Evolutionary conservation across 2,113 vertebrate genomes (phyloP), one percentile per base, ranked within the genome.

Genomic region (Onychorhynchus coronatus): DNA sequence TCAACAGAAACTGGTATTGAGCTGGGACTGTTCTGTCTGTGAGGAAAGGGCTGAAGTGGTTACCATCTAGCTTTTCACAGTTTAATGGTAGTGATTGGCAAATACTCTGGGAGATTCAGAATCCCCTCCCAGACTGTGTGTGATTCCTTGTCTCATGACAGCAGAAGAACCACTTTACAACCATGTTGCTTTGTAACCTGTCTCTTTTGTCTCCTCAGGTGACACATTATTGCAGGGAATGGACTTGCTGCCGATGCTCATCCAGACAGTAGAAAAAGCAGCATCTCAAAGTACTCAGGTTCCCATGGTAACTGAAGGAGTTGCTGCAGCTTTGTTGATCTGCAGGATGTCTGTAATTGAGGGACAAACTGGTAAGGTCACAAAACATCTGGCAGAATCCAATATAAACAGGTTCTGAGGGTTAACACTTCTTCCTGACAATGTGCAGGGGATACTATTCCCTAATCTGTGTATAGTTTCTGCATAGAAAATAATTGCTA

Each of bases 261-360:
- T 98, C 76, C 99, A 99, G 96, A 98, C 98, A 0, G 98, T 99
- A 53, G 99, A 99, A 93, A 99, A 99, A 97, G 99, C 99, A 41
- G 98, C 98, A 16, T 97, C 98, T 22, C 99, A 99, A 88, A 99
- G 97, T 94, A 99, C 99, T 96, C 99, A 99, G 97, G 97, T 99
- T 95, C 95, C 99, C 72, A 74, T 98, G 30, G 98, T 99, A 31
- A 97, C 98, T 1, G 99, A 99, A 97, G 99, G 98, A 2, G 98
- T 98, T 20, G 98, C 99, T 1, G 99, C 99, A 23, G 98, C 99
- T 39, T 98, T 99, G 95, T 97, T 99, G 85, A 97, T 99, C 91
- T 98, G 98, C 72, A 98, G 99, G 80, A 98, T 99, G 75, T 98
- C 99, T 9, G 93, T 98, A 85, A 97, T 98, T 31, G 99, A 99